Percentiles rank a stretch among this genome's conserved stretches.
phyloP scores from a whole-genome alignment of 2,797 vertebrate species.

The Alauda arvensis region DNA sequence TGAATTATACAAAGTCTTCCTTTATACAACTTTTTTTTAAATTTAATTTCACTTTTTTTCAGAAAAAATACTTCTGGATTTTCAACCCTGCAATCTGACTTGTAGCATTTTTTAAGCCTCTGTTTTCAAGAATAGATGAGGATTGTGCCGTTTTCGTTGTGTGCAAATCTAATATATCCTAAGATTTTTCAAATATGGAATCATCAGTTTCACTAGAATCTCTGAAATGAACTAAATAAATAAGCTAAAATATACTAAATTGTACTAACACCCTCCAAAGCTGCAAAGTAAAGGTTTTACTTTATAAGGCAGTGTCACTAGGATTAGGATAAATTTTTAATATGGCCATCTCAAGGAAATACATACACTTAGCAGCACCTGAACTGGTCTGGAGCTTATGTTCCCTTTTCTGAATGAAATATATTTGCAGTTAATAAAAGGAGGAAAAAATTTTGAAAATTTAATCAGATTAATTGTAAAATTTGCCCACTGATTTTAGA shows the following conservation, averaged over 20 bases:
- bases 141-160: background rate
- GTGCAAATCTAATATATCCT: background rate
- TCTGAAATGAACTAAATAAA: background rate
- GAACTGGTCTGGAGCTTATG: background rate
- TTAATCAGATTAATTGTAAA: background rate
- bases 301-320: background rate
- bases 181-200: background rate
- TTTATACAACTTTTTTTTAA: background rate
- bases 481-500: background rate
- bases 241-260: background rate
- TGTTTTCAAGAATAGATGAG: background rate
- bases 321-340: background rate
- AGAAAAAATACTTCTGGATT: background rate
- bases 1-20: background rate
- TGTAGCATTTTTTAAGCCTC: background rate
- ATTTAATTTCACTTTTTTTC: background rate
- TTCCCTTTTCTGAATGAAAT: background rate
- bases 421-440: background rate
- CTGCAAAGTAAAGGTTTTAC: background rate
- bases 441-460: background rate
- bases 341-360: background rate
- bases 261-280: background rate
- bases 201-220: background rate
- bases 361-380: background rate
- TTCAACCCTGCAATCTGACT: background rate